Base-by-base conservation (phyloP, 2,888 invertebrate genomes). In the Euphydryas editha region DNA sequence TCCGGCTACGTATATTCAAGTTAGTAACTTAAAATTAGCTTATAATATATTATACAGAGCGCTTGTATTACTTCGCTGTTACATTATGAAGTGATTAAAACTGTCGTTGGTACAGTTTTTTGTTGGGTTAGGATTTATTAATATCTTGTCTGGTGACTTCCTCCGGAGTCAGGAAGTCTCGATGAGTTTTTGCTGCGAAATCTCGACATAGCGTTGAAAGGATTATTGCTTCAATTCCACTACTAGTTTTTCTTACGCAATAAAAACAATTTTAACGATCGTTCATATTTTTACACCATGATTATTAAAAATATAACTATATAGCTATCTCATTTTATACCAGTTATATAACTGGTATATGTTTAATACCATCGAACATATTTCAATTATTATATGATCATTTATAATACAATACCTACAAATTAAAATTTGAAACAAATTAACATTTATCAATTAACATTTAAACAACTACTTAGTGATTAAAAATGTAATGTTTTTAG, bases 151-250 rank as follows among this genome's bases (percentile, higher is more conserved):
- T 11, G 54, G 54, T 36, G 11, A 36, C 54, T 36, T 54, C 54
- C 54, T 54, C 30, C 15, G 54, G 54, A 10, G 54, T 54, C 36
- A 54, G 54, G 54, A 54, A 30, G 54, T 54, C 54, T 54, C 17
- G 2, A 6, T 36, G 17, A 36, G 17, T 54, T 54, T 54, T 54
- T 54, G 36, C 54, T n/a, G 15, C 24, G 11, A 11, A 17, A 21
- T 36, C 49, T 51, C 17, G 10, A 17, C 54, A 54, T 54, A 36
- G 54, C 54, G 8, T 30, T 36, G 15, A 24, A 54, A 54, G 36
- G 30, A 54, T 54, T 36, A 30, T 54, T 36, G 36, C 54, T 36
- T 17, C 36, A n/a, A 36, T 54, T 54, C 54, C 18, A 1, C n/a
- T 13, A 17, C 10, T 30, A 3, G 54, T 54, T 54, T 54, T 54